phyloP scores from a whole-genome alignment of 1,140 invertebrate species.

The Homalodisca vitripennis region DNA sequence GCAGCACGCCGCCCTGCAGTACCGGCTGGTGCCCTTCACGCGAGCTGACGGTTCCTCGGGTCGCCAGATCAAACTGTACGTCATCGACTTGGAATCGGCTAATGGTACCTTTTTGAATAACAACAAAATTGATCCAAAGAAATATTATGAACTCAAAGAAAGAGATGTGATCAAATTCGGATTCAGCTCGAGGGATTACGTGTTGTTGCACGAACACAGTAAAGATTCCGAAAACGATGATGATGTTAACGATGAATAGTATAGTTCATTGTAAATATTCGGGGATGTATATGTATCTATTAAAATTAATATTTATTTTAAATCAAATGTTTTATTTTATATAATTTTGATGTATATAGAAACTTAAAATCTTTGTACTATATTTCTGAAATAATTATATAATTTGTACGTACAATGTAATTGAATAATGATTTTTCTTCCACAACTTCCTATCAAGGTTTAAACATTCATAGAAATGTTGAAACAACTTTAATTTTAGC shows the following conservation, averaged over 20 bases:
- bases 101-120: slow-evolving; percentile 99
- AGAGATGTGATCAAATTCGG: slow-evolving; percentile 98
- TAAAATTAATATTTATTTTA: no score
- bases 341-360: no score
- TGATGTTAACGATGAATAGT: slow-evolving; percentile 49
- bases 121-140: slow-evolving; percentile 84
- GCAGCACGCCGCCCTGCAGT: slow-evolving; percentile 97
- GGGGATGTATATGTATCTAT: no score
- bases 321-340: no score
- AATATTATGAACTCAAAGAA: slow-evolving; percentile 92
- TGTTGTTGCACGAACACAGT: slow-evolving; percentile 91
- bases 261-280: no score
- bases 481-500: no score
- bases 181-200: slow-evolving; percentile 94
- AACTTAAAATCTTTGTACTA: no score
- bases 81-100: slow-evolving; percentile 96
- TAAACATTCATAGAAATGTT: no score
- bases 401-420: no score
- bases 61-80: slow-evolving; percentile 82
- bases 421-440: no score
- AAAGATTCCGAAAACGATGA: slow-evolving; percentile 78
- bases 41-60: slow-evolving; percentile 70
- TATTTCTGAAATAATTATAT: no score
- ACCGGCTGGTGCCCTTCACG: slow-evolving; percentile 80
- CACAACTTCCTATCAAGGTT: no score